Evolutionary conservation across 2,113 vertebrate genomes (phyloP).

Genomic region (Sylvia atricapilla): DNA sequence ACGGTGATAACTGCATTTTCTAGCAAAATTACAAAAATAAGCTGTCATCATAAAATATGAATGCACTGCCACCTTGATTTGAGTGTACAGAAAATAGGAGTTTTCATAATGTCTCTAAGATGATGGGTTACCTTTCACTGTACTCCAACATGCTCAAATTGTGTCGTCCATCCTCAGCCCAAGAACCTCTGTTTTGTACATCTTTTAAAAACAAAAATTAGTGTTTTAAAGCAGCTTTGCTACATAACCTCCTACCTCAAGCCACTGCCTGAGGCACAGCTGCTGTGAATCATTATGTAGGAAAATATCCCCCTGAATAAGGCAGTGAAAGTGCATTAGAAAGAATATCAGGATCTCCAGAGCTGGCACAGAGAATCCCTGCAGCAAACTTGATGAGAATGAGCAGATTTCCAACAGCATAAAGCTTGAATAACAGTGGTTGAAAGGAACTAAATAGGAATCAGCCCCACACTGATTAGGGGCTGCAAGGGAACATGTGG

Average conservation of each 20-base stretch:
- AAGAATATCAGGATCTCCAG: neutral
- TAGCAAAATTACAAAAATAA: neutral
- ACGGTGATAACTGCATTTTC: neutral
- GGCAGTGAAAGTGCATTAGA: neutral
- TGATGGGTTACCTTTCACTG: neutral
- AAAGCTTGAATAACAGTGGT: conserved; percentile 48
- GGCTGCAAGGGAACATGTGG: conserved; percentile 40
- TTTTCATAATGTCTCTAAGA: neutral
- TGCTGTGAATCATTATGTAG: neutral
- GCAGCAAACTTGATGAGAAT: neutral
- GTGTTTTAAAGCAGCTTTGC: neutral
- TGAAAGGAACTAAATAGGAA: conserved; percentile 46
- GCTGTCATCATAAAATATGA: neutral
- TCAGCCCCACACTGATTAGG: conserved; percentile 36
- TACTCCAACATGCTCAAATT: neutral
- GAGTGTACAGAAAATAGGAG: neutral
- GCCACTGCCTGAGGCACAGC: neutral
- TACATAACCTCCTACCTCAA: neutral
- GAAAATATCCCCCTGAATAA: conserved; percentile 7
- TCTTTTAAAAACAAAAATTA: neutral
- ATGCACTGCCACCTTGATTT: neutral
- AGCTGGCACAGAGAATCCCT: neutral
- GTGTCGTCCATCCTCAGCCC: neutral
- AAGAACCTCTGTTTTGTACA: neutral
- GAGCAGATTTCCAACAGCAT: conserved; percentile 18